phyloP scores from a whole-genome alignment of 2,888 invertebrate genomes.

The Microplitis deprimator region DNA sequence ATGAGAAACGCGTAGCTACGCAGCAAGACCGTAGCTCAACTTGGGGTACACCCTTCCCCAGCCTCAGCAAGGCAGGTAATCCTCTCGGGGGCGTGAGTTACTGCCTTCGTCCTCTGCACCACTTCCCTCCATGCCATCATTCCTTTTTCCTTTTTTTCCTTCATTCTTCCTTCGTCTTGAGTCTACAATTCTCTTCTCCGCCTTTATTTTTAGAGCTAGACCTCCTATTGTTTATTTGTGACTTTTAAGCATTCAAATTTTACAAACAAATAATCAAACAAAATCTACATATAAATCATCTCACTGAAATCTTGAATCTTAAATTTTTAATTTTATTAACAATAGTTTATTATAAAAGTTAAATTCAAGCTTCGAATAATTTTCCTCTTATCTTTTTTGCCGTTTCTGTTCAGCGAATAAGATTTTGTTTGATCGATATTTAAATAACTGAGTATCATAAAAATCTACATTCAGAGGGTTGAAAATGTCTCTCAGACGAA shows the following conservation, averaged over 20 bases:
- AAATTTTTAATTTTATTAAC: not conserved
- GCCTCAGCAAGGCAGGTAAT: conserved; percentile 70
- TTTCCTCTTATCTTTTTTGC: not conserved
- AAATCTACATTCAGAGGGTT: conserved; percentile 22
- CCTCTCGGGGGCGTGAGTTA: conserved; percentile 72
- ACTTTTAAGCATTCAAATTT: not conserved
- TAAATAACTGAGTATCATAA: conserved; percentile 45
- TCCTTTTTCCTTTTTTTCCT: conserved; percentile 43
- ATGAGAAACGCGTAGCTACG: conserved; percentile 72
- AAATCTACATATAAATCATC: not conserved
- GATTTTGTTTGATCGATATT: conserved; percentile 50
- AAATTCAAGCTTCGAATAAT: not conserved
- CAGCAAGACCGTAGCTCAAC: conserved; percentile 71
- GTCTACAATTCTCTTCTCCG: conserved; percentile 21
- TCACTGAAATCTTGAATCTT: not conserved
- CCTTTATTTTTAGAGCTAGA: conserved; percentile 26
- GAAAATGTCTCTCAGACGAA: not conserved
- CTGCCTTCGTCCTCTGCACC: conserved; percentile 56
- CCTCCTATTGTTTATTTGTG: conserved; percentile 5
- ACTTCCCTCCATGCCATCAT: conserved; percentile 47
- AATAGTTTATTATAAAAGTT: not conserved
- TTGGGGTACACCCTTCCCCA: conserved; percentile 57
- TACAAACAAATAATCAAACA: not conserved
- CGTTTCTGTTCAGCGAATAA: not conserved
- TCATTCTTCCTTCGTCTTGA: conserved; percentile 25